These are phyloP conservation scores for Drosophila rhopaloa DNA, from an alignment of 1,140 invertebrate genomes.

Conservation along the genomic window DNA sequence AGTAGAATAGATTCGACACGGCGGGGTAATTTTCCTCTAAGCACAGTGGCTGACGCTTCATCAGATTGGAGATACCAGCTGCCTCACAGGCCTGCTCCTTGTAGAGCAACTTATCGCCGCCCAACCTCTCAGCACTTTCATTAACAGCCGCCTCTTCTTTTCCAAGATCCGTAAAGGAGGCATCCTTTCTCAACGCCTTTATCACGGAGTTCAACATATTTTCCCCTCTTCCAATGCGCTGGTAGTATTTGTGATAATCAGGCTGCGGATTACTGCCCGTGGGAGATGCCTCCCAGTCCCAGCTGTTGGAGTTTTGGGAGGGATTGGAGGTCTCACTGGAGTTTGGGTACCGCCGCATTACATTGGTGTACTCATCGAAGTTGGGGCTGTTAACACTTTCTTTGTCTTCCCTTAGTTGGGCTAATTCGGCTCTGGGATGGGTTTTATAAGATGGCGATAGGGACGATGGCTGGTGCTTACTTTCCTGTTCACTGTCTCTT, in stretches of 20 bases:
- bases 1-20: slow-evolving; percentile 36
- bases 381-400: slow-evolving; percentile 54
- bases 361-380: slow-evolving; percentile 61
- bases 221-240: slow-evolving; percentile 56
- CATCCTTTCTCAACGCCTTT: slow-evolving; percentile 69
- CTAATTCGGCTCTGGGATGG: slow-evolving; percentile 35
- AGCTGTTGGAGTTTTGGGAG: slow-evolving; percentile 71
- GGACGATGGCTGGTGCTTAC: slow-evolving; percentile 47
- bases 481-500: slow-evolving; percentile 66
- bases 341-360: slow-evolving; percentile 62
- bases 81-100: slow-evolving; percentile 51
- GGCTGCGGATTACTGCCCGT: slow-evolving; percentile 37
- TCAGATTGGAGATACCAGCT: slow-evolving; percentile 61
- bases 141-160: slow-evolving; percentile 63
- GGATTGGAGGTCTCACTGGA: slow-evolving; percentile 72
- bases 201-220: slow-evolving; percentile 74
- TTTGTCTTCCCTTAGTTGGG: slow-evolving; percentile 46
- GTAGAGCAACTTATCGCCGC: slow-evolving; percentile 61
- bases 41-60: slow-evolving; percentile 63
- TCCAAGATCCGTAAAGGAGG: slow-evolving; percentile 50
- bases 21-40: slow-evolving; percentile 46
- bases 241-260: slow-evolving; percentile 60
- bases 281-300: slow-evolving; percentile 63
- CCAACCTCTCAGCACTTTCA: slow-evolving; percentile 53
- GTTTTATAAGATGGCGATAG: slow-evolving; percentile 58